Evolutionary conservation across 2,888 invertebrate species (phyloP).

Genomic region (Catocala sponsa): DNA sequence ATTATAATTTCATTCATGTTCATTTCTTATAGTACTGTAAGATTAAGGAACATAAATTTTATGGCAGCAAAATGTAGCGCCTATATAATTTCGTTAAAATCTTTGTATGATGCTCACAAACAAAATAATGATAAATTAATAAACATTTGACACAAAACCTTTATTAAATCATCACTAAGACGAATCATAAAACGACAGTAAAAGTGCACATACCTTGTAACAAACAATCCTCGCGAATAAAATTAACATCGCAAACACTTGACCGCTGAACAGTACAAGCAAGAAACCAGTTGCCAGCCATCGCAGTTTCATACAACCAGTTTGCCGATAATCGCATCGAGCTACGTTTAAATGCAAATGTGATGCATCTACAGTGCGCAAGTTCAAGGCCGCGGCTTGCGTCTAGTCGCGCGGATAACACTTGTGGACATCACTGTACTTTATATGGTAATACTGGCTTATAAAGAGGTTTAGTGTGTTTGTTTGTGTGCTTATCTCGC

Average conservation of each 20-base stretch:
- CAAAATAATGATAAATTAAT: too few species aligned
- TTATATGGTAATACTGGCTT: constrained; percentile 22
- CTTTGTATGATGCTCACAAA: too few species aligned
- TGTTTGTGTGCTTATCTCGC: not conserved
- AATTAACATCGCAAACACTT: constrained; percentile 51
- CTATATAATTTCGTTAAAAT: too few species aligned
- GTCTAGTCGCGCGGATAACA: constrained; percentile 55
- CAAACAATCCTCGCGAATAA: not conserved
- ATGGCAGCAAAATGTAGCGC: too few species aligned
- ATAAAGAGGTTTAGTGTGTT: not conserved
- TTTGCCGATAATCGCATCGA: constrained; percentile 65
- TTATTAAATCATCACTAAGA: too few species aligned
- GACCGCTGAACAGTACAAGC: constrained; percentile 53
- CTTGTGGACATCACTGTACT: constrained; percentile 61
- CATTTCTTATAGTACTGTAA: too few species aligned
- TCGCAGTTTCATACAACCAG: constrained; percentile 65
- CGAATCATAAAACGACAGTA: not conserved
- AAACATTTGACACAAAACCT: too few species aligned
- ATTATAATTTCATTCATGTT: too few species aligned
- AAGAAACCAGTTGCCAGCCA: constrained; percentile 64
- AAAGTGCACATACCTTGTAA: constrained; percentile 3
- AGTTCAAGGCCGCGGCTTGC: constrained; percentile 79
- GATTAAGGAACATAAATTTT: too few species aligned
- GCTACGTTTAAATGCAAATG: constrained; percentile 82
- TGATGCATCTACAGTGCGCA: constrained; percentile 73